Evolutionary conservation across 2,113 vertebrate genomes (phyloP), one percentile per base, ranked within the genome.

Genomic region (Callipepla squamata): DNA sequence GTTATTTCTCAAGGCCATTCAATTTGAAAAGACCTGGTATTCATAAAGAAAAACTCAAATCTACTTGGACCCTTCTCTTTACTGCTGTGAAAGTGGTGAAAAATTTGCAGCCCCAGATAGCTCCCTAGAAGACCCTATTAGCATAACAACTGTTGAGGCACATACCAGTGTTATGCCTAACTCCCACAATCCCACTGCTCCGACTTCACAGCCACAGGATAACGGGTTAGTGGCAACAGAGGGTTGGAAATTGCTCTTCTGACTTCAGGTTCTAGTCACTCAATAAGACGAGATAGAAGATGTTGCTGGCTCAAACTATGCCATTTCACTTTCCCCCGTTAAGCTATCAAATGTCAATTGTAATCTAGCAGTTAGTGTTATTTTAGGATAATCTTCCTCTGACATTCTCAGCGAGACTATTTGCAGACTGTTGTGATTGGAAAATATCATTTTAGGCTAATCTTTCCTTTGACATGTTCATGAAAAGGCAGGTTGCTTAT

Each of bases 401-500:
- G 87, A 88, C 77, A 89, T 92, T 96, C 95, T 57, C 59, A 77
- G 30, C 4, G 28, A 76, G 48, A 30, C 69, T 38, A 73, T 51
- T 72, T 93, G 68, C 42, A 82, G 78, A 68, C 73, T 66, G 42
- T 72, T 83, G 34, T 13, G 42, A 67, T 51, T 89, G 48, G 20
- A 85, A 91, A 94, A 32, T 90, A 80, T 36, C 47, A 61, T 67
- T 92, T 87, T 26, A 76, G 25, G 23, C 61, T 73, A 78, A 57
- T 73, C 76, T 76, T 85, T 40, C 48, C 45, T 88, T 57, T 84
- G 58, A 58, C 23, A 7, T 21, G 21, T 91, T 89, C 85, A 77
- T 78, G 66, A 30, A 72, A 32, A 81, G 4, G 9, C 8, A 45
- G 8, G 53, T 13, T 58, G 30, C 30, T 74, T 57, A 32, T 45